Evolutionary conservation across 1,140 invertebrate genomes (phyloP), one percentile per base, ranked within the genome.

Genomic region (Meloidogyne floridensis): DNA sequence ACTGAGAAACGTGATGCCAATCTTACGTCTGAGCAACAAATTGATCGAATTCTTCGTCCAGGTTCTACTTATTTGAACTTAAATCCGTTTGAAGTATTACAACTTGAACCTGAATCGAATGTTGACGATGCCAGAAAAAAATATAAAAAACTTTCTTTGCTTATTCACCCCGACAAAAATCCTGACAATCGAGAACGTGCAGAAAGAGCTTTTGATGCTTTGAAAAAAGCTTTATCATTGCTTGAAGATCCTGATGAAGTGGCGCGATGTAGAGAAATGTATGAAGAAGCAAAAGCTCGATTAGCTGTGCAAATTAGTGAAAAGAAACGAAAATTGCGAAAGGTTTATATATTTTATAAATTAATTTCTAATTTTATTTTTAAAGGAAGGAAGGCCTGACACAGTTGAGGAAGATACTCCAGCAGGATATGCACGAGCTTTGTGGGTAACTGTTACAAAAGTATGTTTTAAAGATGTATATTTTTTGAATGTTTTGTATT

Each of bases 151-250:
- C 93, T 98, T 87, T 98, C 97, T 15, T 96, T 99, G 91, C 92
- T 98, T 84, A 95, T 99, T 1, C 97, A 99, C 94, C 98, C 97
- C 72, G 96, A 98, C 89, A 98, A 98, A 92, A 98, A 98, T 92
- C 94, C 94, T 91, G 95, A 98, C 92, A 95, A 99, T 91, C 91
- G 93, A 59, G 97, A 98, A 75, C 92, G 96, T 91, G 95, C 98
- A 11, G 95, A 98, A 90, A 93, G 94, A 83, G 91, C 93, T 81
- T 96, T 96, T 92, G 95, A 96, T 91, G 95, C 96, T 91, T 93
- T 99, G 59, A 98, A 96, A 59, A 95, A 95, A 91, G 95, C 97
- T 9, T 98, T 95, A 93, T 97, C 97, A 92, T 95, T 94, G 72
- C 90, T 99, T 86, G 96, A 98, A 91, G 95, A 96, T 93, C 96